phyloP scores from a whole-genome alignment of 2,113 vertebrate species.

The Tragelaphus strepsiceros region DNA sequence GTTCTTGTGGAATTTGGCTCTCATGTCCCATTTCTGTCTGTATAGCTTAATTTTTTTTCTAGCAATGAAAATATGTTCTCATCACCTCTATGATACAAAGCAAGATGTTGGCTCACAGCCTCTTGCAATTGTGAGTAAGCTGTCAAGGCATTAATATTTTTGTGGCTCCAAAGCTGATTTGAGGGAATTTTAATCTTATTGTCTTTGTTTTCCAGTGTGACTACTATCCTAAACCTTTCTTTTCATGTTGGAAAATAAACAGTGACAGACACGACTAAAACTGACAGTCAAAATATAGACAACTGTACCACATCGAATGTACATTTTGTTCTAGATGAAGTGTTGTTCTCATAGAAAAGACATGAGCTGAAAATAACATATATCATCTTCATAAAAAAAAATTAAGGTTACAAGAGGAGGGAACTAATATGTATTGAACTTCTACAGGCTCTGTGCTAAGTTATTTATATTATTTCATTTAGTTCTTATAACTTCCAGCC shows the following conservation, averaged over 20 bases:
- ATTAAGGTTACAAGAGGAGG: not conserved
- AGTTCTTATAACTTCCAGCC: not conserved
- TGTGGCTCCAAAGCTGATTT: constrained; percentile 38
- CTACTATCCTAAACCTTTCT: constrained; percentile 40
- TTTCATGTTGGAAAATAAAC: constrained; percentile 57
- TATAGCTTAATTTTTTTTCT: constrained; percentile 67
- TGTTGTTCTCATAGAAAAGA: not conserved
- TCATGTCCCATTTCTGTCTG: constrained; percentile 54
- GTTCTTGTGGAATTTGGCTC: constrained; percentile 74
- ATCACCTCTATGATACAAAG: constrained; percentile 63
- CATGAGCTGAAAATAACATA: not conserved
- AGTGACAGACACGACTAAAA: constrained; percentile 40
- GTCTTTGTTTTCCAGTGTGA: constrained; percentile 56
- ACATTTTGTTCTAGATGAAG: constrained; percentile 46
- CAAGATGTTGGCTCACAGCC: constrained; percentile 26
- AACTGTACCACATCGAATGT: not conserved
- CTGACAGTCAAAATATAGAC: constrained; percentile 60
- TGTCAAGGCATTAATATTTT: constrained; percentile 39
- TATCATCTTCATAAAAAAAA: not conserved
- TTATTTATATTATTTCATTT: constrained; percentile 31
- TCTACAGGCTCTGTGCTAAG: not conserved
- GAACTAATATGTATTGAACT: not conserved
- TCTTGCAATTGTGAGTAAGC: constrained; percentile 28
- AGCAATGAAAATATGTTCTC: constrained; percentile 68
- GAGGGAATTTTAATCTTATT: constrained; percentile 63